Evolutionary conservation across 2,113 vertebrate species (phyloP).

Genomic region (Mormoops blainvillei): DNA sequence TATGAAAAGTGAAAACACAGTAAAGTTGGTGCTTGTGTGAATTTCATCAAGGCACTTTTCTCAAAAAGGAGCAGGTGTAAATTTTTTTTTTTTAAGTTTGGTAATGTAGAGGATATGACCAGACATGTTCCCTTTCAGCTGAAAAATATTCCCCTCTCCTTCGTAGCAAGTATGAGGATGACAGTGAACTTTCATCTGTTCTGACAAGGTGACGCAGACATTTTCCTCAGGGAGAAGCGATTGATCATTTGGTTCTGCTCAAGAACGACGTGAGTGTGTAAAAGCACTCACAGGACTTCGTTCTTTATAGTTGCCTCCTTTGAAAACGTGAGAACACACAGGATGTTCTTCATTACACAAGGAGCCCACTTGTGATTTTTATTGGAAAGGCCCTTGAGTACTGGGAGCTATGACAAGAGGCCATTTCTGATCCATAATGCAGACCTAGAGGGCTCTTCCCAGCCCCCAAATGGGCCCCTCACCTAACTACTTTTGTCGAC

Average conservation of each 20-base stretch:
- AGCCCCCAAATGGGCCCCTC: too few relatives aligned
- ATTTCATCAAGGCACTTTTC: background rate
- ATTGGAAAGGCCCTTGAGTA: constrained; percentile 39
- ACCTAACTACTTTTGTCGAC: background rate
- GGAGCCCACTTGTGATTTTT: constrained; percentile 21
- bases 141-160: constrained; percentile 28
- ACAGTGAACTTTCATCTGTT: constrained; percentile 43
- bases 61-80: background rate
- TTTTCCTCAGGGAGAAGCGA: constrained; percentile 30
- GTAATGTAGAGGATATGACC: background rate
- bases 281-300: background rate
- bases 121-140: background rate
- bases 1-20: background rate
- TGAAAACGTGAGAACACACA: constrained; percentile 40
- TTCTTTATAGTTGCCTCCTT: background rate
- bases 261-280: background rate
- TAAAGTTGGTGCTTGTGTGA: background rate
- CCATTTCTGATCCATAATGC: background rate
- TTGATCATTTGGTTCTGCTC: background rate
- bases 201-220: constrained; percentile 38
- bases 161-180: constrained; percentile 25
- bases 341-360: constrained; percentile 23
- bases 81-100: background rate
- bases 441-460: background rate
- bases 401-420: background rate